These are phyloP conservation scores for Carpatolechia fugitivella DNA, from an alignment of 2,888 invertebrate genomes.

Conservation along the genomic window DNA sequence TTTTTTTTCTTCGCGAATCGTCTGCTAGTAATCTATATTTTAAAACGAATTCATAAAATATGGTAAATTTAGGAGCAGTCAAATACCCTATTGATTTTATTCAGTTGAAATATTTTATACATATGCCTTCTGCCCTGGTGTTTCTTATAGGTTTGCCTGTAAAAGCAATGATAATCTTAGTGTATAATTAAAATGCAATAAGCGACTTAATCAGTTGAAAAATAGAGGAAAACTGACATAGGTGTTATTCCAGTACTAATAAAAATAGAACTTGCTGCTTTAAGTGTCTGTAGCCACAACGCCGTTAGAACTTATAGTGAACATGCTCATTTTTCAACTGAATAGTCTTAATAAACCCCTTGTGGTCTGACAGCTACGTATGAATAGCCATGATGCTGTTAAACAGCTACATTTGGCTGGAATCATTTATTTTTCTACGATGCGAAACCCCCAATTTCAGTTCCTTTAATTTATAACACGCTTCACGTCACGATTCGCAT, in stretches of 20 bases:
- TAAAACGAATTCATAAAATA: no score
- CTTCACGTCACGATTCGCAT: conserved; percentile 11
- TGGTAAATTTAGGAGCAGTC: no score
- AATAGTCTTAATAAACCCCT: conserved; percentile 31
- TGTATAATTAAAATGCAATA: conserved; percentile 29
- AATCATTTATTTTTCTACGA: conserved; percentile 26
- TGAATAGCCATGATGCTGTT: conserved; percentile 45
- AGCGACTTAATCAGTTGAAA: not conserved
- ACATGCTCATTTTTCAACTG: not conserved
- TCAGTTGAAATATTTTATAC: no score
- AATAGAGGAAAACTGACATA: not conserved
- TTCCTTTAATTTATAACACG: conserved; percentile 15
- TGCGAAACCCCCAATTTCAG: conserved; percentile 22
- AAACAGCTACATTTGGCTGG: conserved; percentile 51
- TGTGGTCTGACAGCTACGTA: conserved; percentile 47
- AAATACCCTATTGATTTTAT: no score
- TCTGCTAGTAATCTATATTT: no score
- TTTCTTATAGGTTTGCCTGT: conserved; percentile 66
- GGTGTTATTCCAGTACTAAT: not conserved
- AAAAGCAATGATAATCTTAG: conserved; percentile 60
- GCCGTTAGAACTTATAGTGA: not conserved
- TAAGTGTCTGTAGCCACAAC: not conserved
- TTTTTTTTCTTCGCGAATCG: no score
- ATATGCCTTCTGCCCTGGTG: conserved; percentile 32
- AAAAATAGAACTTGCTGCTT: not conserved